Evolutionary conservation across 2,797 vertebrate genomes (phyloP), one percentile per base, ranked within the genome.

Genomic region (Masticophis lateralis): DNA sequence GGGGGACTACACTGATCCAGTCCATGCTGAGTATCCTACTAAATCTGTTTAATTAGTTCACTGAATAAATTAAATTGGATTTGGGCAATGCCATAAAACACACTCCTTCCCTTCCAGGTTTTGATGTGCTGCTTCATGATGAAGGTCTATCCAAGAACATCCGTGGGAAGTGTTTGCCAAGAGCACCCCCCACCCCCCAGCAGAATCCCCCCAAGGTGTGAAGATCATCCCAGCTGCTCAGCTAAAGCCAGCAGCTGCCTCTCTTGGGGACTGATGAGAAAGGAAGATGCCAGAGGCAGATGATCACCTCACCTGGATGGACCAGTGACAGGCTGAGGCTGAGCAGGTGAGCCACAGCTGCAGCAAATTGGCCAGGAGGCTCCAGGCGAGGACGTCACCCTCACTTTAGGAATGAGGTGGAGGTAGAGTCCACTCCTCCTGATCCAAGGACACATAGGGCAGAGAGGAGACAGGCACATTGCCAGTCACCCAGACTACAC

Each of bases 401-500:
- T 1, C 25, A 25, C 28, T 0, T 69, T 32, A 69, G 63, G 13
- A 69, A 7, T 16, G 28, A 69, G 2, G 12, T 28, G 61, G 28
- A 69, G 28, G 61, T 12, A 12, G 12, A 66, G 63, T 32, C n/a
- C 5, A 69, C 28, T 69, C 13, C 63, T 69, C n/a, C 63, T 7
- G 5, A 3, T 16, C 5, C 5, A 69, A 69, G 63, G 13, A 7
- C 0, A 7, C n/a, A 0, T 32, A 16, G 63, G 13, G 13, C 28
- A 66, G 63, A 66, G 28, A 32, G n/a, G 2, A 69, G 63, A 32
- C 5, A 32, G n/a, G n/a, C 13, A 69, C 13, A 32, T 16, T 0
- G 13, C n/a, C 2, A 5, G 12, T 32, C 5, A 4, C 2, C n/a
- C 32, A 69, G 5, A 2, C 2, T 16, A 69, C 2, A 6, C 1